Evolutionary conservation across 1,140 invertebrate species (phyloP), one percentile per base, ranked within the genome.

Genomic region (Pseudomyrmex gracilis): DNA sequence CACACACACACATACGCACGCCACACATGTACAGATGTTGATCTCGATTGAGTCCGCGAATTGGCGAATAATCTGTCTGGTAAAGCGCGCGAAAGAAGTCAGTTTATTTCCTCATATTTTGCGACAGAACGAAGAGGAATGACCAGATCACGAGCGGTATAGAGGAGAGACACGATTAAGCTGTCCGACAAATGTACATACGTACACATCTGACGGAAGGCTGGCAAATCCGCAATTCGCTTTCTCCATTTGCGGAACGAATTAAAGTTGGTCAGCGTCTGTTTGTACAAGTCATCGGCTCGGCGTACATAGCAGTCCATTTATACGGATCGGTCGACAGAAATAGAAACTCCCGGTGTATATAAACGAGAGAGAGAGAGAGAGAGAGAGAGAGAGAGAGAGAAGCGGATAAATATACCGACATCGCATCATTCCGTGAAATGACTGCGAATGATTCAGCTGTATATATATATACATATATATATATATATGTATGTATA

Each of bases 231-330:
- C 61, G 45, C 15, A 74, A 83, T 12, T 83, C 71, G 73, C n/a
- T 76, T 83, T 83, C 61, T 83, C 71, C 34, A 83, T 77, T 83
- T 74, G 66, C n/a, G 20, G 55, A 80, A 80, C 20, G 66, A 70
- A 80, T 80, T 49, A 58, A 80, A 71, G 66, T 49, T 80, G 66
- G 66, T 17, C 66, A 34, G 66, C 43, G 64, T 80, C 53, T 58
- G 76, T 71, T 80, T 60, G 43, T 20, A 70, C 76, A 58, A 80
- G 66, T 80, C 66, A 70, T 80, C 66, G 64, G n/a, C 66, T 60
- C 53, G 45, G n/a, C 66, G 43, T 34, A 34, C 7, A 34, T 34
- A 34, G 34, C 64, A 71, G 66, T 58, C 76, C 53, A 70, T 80
- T 80, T 58, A 53, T 24, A 57, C 53, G 20, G 9, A 17, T 47